Evolutionary conservation across 2,888 invertebrate genomes (phyloP).

Genomic region (Heteropelma amictum): DNA sequence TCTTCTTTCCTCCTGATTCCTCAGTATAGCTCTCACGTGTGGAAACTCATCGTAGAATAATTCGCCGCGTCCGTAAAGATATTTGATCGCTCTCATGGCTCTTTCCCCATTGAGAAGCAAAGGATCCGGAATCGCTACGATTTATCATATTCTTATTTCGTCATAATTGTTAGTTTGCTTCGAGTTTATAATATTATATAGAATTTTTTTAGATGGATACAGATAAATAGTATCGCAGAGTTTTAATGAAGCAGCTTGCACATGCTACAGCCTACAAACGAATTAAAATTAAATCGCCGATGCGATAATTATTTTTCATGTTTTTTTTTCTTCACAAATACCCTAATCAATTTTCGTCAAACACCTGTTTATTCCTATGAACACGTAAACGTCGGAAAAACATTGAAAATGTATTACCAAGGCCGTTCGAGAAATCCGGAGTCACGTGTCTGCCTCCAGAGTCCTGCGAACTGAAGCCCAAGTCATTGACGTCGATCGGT

Average conservation of each 20-base stretch:
- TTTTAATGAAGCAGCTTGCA: too few relatives aligned
- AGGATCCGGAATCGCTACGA: conserved; percentile 79
- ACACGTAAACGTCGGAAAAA: too few relatives aligned
- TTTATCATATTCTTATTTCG: background rate
- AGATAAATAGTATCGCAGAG: too few relatives aligned
- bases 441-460: conserved; percentile 71
- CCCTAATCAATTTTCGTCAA: too few relatives aligned
- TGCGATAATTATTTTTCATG: too few relatives aligned
- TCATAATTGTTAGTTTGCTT: background rate
- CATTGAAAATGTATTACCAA: conserved; percentile 70
- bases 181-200: too few relatives aligned
- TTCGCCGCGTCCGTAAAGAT: conserved; percentile 80
- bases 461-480: conserved; percentile 75
- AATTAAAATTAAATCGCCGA: too few relatives aligned
- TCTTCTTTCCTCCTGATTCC: conserved; percentile 81
- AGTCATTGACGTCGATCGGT: conserved; percentile 76
- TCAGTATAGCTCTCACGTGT: conserved; percentile 81
- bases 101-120: conserved; percentile 81
- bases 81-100: conserved; percentile 80
- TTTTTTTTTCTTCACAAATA: too few relatives aligned
- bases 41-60: conserved; percentile 84
- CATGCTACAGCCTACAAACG: too few relatives aligned
- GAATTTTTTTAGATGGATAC: too few relatives aligned
- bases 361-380: background rate
- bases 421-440: conserved; percentile 77